These are phyloP conservation scores for Trididemnum clinides DNA, from an alignment of 23 tunicate species.

Conservation along the genomic window DNA sequence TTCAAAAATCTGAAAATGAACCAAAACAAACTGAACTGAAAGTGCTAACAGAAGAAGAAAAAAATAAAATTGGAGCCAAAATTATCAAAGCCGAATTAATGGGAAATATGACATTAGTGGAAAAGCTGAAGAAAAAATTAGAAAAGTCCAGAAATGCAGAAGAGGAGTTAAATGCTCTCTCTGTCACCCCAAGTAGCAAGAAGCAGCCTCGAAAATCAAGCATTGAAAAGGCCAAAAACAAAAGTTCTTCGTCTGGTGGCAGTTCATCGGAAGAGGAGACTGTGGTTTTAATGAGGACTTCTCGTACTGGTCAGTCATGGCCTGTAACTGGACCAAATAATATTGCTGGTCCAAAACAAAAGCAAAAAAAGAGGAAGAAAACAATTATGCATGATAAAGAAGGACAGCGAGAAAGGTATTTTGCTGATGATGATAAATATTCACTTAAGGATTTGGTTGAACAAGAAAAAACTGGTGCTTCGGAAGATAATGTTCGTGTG, in stretches of 20 bases:
- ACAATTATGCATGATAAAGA: conserved; percentile 62
- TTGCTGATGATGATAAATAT: conserved; percentile 88
- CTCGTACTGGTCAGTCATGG: conserved; percentile 83
- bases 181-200: background rate
- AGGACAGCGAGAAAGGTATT: conserved; percentile 82
- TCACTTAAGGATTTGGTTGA: conserved; percentile 72
- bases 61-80: conserved; percentile 80
- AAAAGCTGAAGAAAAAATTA: conserved; percentile 61
- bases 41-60: conserved; percentile 77
- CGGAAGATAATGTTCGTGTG: conserved; percentile 59
- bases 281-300: conserved; percentile 70
- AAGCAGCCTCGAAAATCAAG: background rate
- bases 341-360: background rate
- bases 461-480: conserved; percentile 78
- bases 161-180: background rate
- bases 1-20: background rate
- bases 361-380: conserved; percentile 55
- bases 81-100: conserved; percentile 80
- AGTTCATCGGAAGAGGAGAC: conserved; percentile 49
- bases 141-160: conserved; percentile 55
- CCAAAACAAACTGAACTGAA: background rate
- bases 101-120: conserved; percentile 65
- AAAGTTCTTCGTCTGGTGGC: background rate
- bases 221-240: background rate
- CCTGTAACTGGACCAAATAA: conserved; percentile 55